These are phyloP conservation scores for Cromileptes altivelis DNA, from an alignment of 2,113 vertebrate species.

Conservation along the genomic window DNA sequence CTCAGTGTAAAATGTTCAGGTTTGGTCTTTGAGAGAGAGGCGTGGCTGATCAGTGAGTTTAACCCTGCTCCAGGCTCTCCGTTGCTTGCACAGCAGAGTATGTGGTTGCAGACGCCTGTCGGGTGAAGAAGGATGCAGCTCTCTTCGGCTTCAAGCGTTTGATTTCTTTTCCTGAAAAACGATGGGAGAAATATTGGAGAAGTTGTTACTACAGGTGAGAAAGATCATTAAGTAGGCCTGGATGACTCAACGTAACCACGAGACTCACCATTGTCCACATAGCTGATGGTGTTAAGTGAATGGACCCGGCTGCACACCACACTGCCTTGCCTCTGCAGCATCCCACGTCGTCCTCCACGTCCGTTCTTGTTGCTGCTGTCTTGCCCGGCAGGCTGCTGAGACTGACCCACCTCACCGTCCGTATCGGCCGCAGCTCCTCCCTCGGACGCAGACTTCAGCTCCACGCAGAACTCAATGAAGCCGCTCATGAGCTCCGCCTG, in stretches of 20 bases:
- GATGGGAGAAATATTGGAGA: neutral
- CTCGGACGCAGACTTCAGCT: slow-evolving; percentile 83
- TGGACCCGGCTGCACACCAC: slow-evolving; percentile 91
- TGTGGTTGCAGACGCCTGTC: slow-evolving; percentile 80
- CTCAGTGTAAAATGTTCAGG: slow-evolving; percentile 74
- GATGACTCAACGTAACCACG: neutral
- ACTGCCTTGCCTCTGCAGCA: slow-evolving; percentile 88
- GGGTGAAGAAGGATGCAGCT: slow-evolving; percentile 91
- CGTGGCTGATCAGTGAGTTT: slow-evolving; percentile 54
- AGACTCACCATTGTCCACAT: slow-evolving; percentile 91
- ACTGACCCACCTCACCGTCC: slow-evolving; percentile 38
- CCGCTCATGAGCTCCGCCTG: slow-evolving; percentile 94
- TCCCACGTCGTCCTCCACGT: slow-evolving; percentile 80
- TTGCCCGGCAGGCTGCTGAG: slow-evolving; percentile 58
- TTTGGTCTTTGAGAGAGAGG: slow-evolving; percentile 78
- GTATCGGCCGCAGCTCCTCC: slow-evolving; percentile 60
- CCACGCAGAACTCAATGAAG: slow-evolving; percentile 94
- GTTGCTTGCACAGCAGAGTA: slow-evolving; percentile 89
- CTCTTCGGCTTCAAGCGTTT: slow-evolving; percentile 92
- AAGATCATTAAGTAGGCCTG: neutral
- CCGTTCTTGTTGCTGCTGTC: slow-evolving; percentile 61
- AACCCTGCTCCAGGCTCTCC: slow-evolving; percentile 89
- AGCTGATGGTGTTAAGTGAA: slow-evolving; percentile 92
- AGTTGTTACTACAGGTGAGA: neutral
- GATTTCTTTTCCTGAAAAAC: slow-evolving; percentile 88